A percentile compares a stretch with the other conserved stretches of the same genome.
phyloP scores from a whole-genome alignment of 2,797 vertebrate species.

The Naso thynnoides region DNA sequence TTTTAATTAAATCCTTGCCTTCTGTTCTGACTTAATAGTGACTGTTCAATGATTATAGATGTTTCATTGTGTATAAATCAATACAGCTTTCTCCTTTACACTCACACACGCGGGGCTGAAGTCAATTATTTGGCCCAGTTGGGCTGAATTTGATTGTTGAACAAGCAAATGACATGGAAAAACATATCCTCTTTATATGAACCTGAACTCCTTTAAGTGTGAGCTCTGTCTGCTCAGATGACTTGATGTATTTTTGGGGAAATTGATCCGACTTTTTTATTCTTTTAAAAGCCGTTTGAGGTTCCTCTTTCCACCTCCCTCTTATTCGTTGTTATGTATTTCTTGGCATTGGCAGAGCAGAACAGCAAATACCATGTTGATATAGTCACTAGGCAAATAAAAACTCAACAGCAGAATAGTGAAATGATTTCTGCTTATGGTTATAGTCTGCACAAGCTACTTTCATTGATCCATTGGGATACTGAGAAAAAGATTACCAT shows the following conservation, averaged over 20 bases:
- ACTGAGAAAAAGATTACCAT: constrained; percentile 16
- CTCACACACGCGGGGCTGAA: constrained; percentile 55
- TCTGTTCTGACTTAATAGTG: constrained; percentile 63
- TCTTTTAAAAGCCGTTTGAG: constrained; percentile 46
- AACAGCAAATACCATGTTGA: constrained; percentile 74
- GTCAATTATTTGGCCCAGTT: constrained; percentile 67
- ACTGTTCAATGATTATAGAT: constrained; percentile 65
- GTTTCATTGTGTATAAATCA: constrained; percentile 71
- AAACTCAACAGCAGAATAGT: constrained; percentile 71
- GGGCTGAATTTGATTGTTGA: constrained; percentile 73
- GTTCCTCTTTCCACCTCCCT: constrained; percentile 1
- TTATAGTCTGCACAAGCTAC: constrained; percentile 49
- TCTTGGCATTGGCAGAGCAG: constrained; percentile 72
- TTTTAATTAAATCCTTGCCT: constrained; percentile 76
- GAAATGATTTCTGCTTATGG: constrained; percentile 70
- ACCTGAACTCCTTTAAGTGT: constrained; percentile 66
- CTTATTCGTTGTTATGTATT: constrained; percentile 74
- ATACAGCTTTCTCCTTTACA: constrained; percentile 40
- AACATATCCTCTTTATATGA: constrained; percentile 69
- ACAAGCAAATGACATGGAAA: constrained; percentile 75
- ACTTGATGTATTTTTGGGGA: constrained; percentile 67
- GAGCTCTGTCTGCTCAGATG: constrained; percentile 59
- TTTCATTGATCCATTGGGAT: constrained; percentile 52
- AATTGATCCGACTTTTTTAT: constrained; percentile 67
- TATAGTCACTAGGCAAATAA: constrained; percentile 77